Evolutionary conservation across 2,797 vertebrate species (phyloP), one percentile per base, ranked within the genome.

Genomic region (Hydrocynus forskahlii): DNA sequence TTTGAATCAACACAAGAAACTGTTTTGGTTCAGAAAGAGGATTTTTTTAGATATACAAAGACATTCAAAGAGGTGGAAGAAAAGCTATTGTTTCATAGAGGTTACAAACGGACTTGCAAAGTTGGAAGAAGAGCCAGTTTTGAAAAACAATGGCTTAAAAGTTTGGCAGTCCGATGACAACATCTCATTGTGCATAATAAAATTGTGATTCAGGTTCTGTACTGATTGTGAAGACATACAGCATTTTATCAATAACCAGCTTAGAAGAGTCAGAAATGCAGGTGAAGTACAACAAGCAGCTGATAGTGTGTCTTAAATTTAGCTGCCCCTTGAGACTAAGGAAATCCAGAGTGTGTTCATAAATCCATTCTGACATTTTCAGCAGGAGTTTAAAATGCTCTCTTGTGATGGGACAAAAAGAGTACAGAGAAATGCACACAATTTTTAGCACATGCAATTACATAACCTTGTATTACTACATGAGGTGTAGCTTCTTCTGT

Each of bases 21-120:
- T 29, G 40, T 75, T 60, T 75, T 79, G 72, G 75, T 81, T 86
- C 76, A 79, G 80, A 81, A 85, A 83, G 69, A 81, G 64, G 71
- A 76, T 73, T 87, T 88, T 85, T 76, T 63, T 75, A 67, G 78
- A 86, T 74, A 70, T 90, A 92, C 74, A 93, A 92, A 92, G 88
- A 90, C 83, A 89, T 92, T 85, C 87, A 71, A 79, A 73, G 78
- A 76, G 78, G 84, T 84, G 82, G 80, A 86, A 71, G 82, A 90
- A 74, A 86, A 80, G 63, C n/a, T 59, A 80, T 75, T 67, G 79
- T 79, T 67, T 64, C 40, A 64, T 76, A 70, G 43, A 76, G 66
- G 60, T 81, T 76, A 79, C 2, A 85, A 69, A 83, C 40, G 23
- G 54, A 80, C 29, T 52, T 21, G 79, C 45, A 85, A 80, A 85